Evolutionary conservation across 2,113 vertebrate genomes (phyloP).

Genomic region (Oceanites oceanicus): DNA sequence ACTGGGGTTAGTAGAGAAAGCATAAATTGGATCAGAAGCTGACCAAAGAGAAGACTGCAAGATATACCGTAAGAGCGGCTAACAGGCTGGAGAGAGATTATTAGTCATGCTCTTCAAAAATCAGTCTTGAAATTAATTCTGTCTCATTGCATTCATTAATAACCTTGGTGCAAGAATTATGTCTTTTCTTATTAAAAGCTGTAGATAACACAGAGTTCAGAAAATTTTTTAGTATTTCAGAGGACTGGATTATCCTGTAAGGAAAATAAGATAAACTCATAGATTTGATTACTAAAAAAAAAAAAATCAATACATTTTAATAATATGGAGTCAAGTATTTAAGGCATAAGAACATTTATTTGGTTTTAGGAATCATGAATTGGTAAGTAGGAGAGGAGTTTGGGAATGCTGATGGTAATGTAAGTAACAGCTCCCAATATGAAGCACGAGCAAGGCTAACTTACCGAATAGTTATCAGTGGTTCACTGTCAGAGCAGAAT

Average conservation of each 20-base stretch:
- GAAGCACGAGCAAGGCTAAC: not conserved
- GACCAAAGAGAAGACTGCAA: not conserved
- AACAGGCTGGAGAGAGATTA: not conserved
- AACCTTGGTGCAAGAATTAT: not conserved
- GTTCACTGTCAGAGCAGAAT: not conserved
- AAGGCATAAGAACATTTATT: not conserved
- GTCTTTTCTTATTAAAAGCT: not conserved
- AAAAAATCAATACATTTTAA: not conserved
- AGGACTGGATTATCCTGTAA: not conserved
- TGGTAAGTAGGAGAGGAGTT: not conserved
- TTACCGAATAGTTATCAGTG: accelerated
- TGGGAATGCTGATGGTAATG: not conserved
- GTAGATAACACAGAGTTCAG: not conserved
- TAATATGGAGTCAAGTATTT: not conserved
- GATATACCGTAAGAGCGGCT: not conserved
- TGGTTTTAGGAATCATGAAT: not conserved
- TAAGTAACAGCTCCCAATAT: not conserved
- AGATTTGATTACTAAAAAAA: not conserved
- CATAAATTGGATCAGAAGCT: not conserved
- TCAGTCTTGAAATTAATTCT: not conserved
- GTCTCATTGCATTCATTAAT: not conserved
- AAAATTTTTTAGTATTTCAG: not conserved
- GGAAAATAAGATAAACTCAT: not conserved
- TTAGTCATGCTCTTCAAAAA: slow-evolving; percentile 4
- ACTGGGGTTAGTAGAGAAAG: not conserved